Base-by-base conservation (phyloP, 2,888 invertebrate genomes). In the Protodeltote pygarga region DNA sequence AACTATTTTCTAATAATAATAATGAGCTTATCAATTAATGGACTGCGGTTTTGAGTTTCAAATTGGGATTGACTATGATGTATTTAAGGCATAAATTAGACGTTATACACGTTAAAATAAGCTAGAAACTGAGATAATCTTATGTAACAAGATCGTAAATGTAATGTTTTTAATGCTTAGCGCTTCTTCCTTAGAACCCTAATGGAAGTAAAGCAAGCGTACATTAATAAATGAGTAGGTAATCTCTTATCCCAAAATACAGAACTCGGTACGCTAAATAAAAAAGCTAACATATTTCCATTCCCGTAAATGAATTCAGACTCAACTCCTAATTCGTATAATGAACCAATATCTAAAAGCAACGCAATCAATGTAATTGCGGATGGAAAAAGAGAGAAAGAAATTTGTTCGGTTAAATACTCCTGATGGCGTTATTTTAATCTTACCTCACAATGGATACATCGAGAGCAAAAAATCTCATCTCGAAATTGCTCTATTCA, bases 401-500 rank as follows among this genome's bases (percentile, higher is more conserved):
- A 42, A 55, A 55, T 55, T 13, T 5, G 15, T 23, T 37, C 35
- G 23, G 16, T 60, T 50, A 48, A 53, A 49, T 53, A 52, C 49
- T 51, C 33, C 28, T 48, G 63, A 49, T 54, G 37, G 37, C 25
- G 53, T 60, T 50, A 62, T 62, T 67, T 65, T 69, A 58, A 65
- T 54, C 44, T 54, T 42, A 48, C 44, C 44, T 41, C 40, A 58
- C 51, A 63, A 60, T 57, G 58, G 42, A 57, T 53, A 52, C 48
- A 55, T 51, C 24, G 31, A 21, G 48, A 51, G 47, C 48, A 70
- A 70, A 69, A 66, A 71, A 69, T 62, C 64, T 58, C 59, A 58
- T 60, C 49, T 44, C 44, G 42, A 54, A 71, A 74, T 71, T 54
- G 60, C 60, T 61, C 59, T 64, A 65, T 73, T 71, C 62, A 62